These are phyloP conservation scores for Chelidonichthys spinosus DNA, from an alignment of 2,797 vertebrate genomes.

Conservation along the genomic window DNA sequence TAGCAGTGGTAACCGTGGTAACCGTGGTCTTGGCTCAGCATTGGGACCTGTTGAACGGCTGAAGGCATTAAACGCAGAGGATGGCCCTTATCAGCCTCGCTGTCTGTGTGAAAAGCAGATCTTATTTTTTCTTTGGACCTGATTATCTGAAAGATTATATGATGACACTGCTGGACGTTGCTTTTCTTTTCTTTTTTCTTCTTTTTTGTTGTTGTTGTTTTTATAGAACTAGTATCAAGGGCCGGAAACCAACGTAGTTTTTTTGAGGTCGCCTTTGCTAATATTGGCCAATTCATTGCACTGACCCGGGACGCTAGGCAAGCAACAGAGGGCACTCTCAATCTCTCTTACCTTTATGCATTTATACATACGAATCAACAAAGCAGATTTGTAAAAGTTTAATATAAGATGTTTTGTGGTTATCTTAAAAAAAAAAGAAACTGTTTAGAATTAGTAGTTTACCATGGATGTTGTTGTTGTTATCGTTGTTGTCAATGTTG, in stretches of 20 bases:
- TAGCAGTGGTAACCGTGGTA: constrained; percentile 70
- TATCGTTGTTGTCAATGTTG: constrained; percentile 76
- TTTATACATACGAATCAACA: constrained; percentile 87
- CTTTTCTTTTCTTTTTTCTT: constrained; percentile 21
- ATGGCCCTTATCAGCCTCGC: constrained; percentile 50
- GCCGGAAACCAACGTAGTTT: constrained; percentile 60
- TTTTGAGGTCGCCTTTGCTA: constrained; percentile 65
- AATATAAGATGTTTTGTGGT: constrained; percentile 88
- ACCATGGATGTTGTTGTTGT: constrained; percentile 73
- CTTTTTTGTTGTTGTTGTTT: background rate
- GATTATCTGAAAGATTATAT: constrained; percentile 64
- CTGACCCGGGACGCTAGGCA: constrained; percentile 83
- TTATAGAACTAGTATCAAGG: constrained; percentile 43
- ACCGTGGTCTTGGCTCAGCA: constrained; percentile 69
- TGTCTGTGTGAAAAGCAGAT: constrained; percentile 52
- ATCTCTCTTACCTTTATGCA: constrained; percentile 87
- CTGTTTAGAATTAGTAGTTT: constrained; percentile 81
- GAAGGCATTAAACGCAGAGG: constrained; percentile 55
- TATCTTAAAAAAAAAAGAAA: constrained; percentile 71
- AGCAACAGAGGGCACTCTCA: constrained; percentile 82
- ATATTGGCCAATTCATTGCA: constrained; percentile 79
- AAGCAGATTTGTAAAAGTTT: constrained; percentile 90
- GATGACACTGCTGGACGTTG: constrained; percentile 64
- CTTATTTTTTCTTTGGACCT: constrained; percentile 64
- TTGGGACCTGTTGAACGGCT: constrained; percentile 63